Conservation (phyloP, 2,888 invertebrate genomes). For the Coremacera marginata region DNA sequence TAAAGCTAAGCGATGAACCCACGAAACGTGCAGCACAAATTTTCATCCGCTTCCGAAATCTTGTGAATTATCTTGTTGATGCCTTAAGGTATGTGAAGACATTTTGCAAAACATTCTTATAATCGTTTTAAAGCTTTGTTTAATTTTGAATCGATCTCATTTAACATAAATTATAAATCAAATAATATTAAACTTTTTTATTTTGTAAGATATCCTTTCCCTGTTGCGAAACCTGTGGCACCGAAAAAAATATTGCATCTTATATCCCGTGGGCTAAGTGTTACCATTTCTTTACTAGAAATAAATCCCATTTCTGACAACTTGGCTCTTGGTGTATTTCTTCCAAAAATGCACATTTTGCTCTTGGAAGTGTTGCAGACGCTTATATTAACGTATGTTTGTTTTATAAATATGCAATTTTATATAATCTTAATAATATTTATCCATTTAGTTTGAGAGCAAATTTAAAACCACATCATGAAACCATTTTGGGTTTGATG, state of each 20-base stretch:
- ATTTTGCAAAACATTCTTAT: too few relatives aligned
- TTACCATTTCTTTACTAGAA: slow-evolving; percentile 54
- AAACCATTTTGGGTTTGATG: slow-evolving; percentile 52
- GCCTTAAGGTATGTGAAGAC: slow-evolving; percentile 50
- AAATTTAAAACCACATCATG: slow-evolving; percentile 55
- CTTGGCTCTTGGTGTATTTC: slow-evolving; percentile 55
- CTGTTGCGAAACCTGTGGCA: slow-evolving; percentile 57
- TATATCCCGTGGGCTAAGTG: slow-evolving; percentile 56
- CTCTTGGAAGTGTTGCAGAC: slow-evolving; percentile 55
- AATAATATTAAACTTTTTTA: neutral
- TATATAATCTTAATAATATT: neutral
- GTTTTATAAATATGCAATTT: slow-evolving; percentile 32
- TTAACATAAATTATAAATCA: neutral
- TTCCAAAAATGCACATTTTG: slow-evolving; percentile 56
- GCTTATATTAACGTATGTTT: slow-evolving; percentile 56
- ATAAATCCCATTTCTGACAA: slow-evolving; percentile 58
- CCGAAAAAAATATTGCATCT: slow-evolving; percentile 57
- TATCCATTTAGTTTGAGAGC: slow-evolving; percentile 49
- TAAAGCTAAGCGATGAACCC: slow-evolving; percentile 54
- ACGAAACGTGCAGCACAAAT: slow-evolving; percentile 54
- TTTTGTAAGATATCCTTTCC: slow-evolving; percentile 57
- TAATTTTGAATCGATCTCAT: too few relatives aligned
- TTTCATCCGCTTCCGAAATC: slow-evolving; percentile 53
- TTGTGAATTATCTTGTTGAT: slow-evolving; percentile 51
- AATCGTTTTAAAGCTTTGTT: too few relatives aligned